Evolutionary conservation across 2,113 vertebrate species (phyloP).

Genomic region (Ceuthmochares aereus): DNA sequence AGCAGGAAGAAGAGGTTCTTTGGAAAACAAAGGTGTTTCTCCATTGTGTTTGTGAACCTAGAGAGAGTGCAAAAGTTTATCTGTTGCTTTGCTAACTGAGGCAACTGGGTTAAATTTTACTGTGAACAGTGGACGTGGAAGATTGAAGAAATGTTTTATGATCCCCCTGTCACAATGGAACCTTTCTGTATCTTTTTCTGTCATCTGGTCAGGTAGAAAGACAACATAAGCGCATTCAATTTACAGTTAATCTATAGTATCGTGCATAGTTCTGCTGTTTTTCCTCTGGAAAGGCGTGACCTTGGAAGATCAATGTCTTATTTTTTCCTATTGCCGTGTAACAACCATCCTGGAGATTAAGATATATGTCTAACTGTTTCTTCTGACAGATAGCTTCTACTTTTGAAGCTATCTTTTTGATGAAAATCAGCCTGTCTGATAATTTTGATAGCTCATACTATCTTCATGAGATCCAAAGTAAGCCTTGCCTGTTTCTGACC

Average conservation of each 20-base stretch:
- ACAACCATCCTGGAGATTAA: background rate
- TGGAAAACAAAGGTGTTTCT: constrained; percentile 70
- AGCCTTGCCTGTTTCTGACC: background rate
- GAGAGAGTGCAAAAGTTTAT: background rate
- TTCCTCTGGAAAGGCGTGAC: background rate
- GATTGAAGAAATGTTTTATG: background rate
- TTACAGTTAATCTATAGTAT: background rate
- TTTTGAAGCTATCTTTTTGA: background rate
- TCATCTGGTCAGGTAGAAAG: background rate
- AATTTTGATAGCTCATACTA: background rate
- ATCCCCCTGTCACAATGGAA: accelerated
- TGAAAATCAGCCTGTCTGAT: background rate
- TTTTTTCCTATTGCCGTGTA: background rate
- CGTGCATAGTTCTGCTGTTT: background rate
- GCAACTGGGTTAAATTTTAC: background rate
- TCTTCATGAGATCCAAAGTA: background rate
- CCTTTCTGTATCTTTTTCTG: background rate
- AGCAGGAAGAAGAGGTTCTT: constrained; percentile 28
- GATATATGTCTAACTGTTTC: background rate
- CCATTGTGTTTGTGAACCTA: background rate
- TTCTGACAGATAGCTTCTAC: background rate
- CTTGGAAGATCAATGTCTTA: background rate
- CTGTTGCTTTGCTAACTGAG: background rate
- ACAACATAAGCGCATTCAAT: background rate
- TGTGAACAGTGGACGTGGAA: background rate